A percentile compares a stretch with the other conserved stretches of the same genome.
Evolutionary conservation across 1,140 invertebrate genomes (phyloP).

Genomic region (Drosophila lini): DNA sequence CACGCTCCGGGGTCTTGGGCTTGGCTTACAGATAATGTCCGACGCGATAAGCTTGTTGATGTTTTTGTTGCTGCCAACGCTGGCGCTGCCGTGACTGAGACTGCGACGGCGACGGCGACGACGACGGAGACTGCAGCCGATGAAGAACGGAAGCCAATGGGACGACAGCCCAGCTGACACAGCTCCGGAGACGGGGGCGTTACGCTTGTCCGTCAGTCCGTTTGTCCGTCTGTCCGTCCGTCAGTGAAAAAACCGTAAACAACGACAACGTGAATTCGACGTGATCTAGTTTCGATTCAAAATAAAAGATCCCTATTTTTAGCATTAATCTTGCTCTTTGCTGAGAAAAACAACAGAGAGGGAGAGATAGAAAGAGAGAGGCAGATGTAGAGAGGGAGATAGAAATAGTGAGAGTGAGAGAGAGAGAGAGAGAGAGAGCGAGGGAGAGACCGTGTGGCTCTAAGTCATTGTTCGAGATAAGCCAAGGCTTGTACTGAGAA

Average conservation of each 20-base stretch:
- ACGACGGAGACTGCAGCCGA: slow-evolving; percentile 38
- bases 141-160: slow-evolving; percentile 74
- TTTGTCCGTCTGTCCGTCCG: slow-evolving; percentile 25
- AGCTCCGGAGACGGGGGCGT: slow-evolving; percentile 41
- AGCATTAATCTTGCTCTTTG: slow-evolving; percentile 54
- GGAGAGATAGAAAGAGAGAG: neutral
- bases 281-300: slow-evolving; percentile 78
- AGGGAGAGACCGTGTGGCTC: slow-evolving; percentile 7
- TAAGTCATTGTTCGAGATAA: slow-evolving; percentile 41
- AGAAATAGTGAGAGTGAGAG: no score
- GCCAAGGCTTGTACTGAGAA: slow-evolving; percentile 35
- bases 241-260: slow-evolving; percentile 69
- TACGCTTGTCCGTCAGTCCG: slow-evolving; percentile 25
- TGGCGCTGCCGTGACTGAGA: slow-evolving; percentile 41
- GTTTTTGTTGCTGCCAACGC: slow-evolving; percentile 64
- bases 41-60: slow-evolving; percentile 71
- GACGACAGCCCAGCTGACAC: slow-evolving; percentile 25
- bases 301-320: slow-evolving; percentile 74
- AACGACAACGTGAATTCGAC: slow-evolving; percentile 74
- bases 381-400: neutral
- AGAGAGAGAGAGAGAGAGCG: no score
- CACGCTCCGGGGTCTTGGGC: slow-evolving; percentile 44
- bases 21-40: slow-evolving; percentile 42
- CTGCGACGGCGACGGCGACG: neutral
- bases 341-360: slow-evolving; percentile 33